These are phyloP conservation scores for Apantesis nais DNA, from an alignment of 2,888 invertebrate genomes.

Conservation along the genomic window DNA sequence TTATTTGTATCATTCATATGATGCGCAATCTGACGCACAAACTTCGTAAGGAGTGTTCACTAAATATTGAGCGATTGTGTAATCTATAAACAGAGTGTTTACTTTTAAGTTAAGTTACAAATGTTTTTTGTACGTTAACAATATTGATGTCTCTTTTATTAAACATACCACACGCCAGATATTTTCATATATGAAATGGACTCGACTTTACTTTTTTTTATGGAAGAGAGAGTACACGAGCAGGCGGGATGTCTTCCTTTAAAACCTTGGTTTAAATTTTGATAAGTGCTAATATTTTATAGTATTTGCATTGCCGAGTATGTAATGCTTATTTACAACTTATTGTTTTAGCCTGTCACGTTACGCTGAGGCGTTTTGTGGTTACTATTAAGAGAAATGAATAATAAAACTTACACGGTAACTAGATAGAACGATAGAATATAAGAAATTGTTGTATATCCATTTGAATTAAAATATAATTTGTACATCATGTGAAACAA, in stretches of 20 bases:
- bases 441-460: background rate
- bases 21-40: constrained; percentile 62
- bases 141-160: background rate
- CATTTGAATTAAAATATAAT: background rate
- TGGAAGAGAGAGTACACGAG: too few species aligned
- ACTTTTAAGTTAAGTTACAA: background rate
- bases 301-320: background rate
- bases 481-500: background rate
- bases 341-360: too few species aligned
- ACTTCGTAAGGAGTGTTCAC: constrained; percentile 41
- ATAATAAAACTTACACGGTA: too few species aligned
- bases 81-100: constrained; percentile 20
- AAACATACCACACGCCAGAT: background rate
- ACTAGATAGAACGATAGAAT: background rate
- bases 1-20: constrained; percentile 75
- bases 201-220: background rate
- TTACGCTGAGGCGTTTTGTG: too few species aligned
- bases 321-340: background rate
- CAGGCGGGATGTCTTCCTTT: background rate
- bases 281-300: background rate
- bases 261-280: background rate
- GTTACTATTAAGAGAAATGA: too few species aligned
- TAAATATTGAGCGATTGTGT: constrained; percentile 29
- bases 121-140: background rate
- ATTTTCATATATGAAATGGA: background rate